Evolutionary conservation across 1,140 invertebrate genomes (phyloP).

Genomic region (Drosophila busckii): DNA sequence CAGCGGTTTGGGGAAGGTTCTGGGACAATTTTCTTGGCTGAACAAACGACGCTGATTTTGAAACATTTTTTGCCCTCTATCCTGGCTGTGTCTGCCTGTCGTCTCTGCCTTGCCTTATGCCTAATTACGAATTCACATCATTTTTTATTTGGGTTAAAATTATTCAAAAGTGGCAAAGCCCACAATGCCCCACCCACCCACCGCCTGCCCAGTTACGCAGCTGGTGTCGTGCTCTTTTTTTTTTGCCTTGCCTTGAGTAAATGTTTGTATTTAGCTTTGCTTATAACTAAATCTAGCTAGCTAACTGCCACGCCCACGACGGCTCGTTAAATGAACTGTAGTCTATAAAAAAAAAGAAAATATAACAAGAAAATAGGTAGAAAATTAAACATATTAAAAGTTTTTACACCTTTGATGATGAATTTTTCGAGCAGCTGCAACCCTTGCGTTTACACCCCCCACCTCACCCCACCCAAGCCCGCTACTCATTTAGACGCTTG

Average conservation of each 20-base stretch:
- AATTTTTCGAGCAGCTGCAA: constrained; percentile 52
- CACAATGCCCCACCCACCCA: constrained; percentile 22
- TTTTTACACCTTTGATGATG: constrained; percentile 78
- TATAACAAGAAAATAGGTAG: constrained; percentile 46
- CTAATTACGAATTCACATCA: constrained; percentile 79
- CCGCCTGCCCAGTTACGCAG: constrained; percentile 3
- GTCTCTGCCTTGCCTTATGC: constrained; percentile 33
- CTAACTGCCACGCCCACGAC: neutral
- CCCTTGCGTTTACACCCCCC: constrained; percentile 38
- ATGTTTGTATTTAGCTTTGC: constrained; percentile 7
- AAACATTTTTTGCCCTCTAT: too few relatives aligned
- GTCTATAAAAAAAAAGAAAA: neutral
- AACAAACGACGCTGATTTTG: constrained; percentile 66
- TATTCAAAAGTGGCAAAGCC: constrained; percentile 72
- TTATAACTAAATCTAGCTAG: constrained; percentile 36
- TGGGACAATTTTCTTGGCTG: constrained; percentile 9
- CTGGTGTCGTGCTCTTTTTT: constrained; percentile 47
- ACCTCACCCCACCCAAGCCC: neutral
- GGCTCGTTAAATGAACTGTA: constrained; percentile 31
- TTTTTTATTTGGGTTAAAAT: constrained; percentile 78
- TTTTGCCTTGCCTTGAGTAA: neutral
- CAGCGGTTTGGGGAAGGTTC: too few relatives aligned
- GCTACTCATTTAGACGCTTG: neutral
- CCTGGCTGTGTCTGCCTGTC: constrained; percentile 14
- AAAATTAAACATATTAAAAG: constrained; percentile 78